Base-by-base conservation (phyloP, 2,797 vertebrate genomes). In the Notolepis coatsorum region DNA sequence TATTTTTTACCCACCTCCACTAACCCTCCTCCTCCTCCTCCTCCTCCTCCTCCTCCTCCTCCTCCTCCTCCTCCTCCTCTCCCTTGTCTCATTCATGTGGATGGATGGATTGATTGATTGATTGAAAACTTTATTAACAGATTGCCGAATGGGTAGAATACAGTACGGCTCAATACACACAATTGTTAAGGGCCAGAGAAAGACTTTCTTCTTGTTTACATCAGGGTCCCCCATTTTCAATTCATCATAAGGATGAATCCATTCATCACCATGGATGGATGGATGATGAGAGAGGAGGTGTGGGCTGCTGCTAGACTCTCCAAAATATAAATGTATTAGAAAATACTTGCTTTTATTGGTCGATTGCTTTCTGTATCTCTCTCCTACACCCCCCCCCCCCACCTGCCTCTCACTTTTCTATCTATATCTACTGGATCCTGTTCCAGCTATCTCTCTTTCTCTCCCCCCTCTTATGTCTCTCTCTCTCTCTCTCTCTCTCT, bases 271-370 rank as follows among this genome's bases (percentile, higher is more conserved):
- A n/a, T n/a, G n/a, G 8, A 81, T 80, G 72, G 75, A 65, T 56
- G 24, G 64, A 68, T 42, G 74, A 33, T 61, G 80, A 82, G 80
- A 81, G 78, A 20, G 70, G 71, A 75, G 68, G 62, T 72, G 86
- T 85, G 46, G 82, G 86, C 49, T 30, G 80, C 70, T 69, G 62
- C 42, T 57, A 68, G 71, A 75, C 76, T 55, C 65, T 58, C 69
- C 20, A 18, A 61, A 56, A 79, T 79, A 63, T 54, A 54, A 53
- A 52, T 21, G 10, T 43, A 61, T 37, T 33, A 28, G 35, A 72
- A 62, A 71, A 71, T 49, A 47, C 43, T 25, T 9, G 20, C 61
- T 41, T 45, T 59, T 55, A 55, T 46, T 64, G 54, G 18, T 64
- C 50, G 9, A 39, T 68, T 56, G 57, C 25, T 69, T 71, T 67